phyloP scores from a whole-genome alignment of 2,113 vertebrate genomes.

The Cyprinus carpio region DNA sequence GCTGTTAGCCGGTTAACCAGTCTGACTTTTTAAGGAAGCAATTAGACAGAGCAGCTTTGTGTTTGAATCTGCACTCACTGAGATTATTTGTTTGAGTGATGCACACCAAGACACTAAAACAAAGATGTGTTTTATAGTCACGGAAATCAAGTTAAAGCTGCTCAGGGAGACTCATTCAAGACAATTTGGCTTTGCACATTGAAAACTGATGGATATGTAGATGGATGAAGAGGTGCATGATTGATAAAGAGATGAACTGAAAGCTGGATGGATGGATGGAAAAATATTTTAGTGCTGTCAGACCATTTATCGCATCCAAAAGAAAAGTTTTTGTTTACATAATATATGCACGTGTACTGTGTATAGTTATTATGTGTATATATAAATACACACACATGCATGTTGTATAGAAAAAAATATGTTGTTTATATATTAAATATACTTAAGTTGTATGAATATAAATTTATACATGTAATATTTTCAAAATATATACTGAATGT shows the following conservation, averaged over 20 bases:
- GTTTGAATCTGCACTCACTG: conserved; percentile 3
- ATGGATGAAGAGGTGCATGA: not conserved
- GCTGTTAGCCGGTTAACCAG: not conserved
- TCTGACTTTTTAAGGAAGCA: too few relatives aligned
- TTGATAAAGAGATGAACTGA: not conserved
- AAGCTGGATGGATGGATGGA: not conserved
- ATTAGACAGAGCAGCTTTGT: conserved; percentile 15
- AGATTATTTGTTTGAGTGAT: not conserved
- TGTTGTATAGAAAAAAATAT: too few relatives aligned
- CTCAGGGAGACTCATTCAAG: not conserved
- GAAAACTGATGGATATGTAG: not conserved
- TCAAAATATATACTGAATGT: too few relatives aligned
- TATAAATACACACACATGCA: too few relatives aligned
- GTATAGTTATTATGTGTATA: too few relatives aligned
- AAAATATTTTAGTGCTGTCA: not conserved
- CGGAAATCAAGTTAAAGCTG: not conserved
- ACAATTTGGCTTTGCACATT: not conserved
- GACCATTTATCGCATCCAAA: too few relatives aligned
- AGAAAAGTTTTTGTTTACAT: too few relatives aligned
- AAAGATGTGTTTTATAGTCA: not conserved
- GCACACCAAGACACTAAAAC: not conserved
- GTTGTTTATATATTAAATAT: too few relatives aligned
- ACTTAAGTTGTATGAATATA: too few relatives aligned
- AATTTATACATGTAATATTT: too few relatives aligned
- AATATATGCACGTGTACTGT: too few relatives aligned